phyloP scores from a whole-genome alignment of 1,140 invertebrate genomes.

The Apis laboriosa region DNA sequence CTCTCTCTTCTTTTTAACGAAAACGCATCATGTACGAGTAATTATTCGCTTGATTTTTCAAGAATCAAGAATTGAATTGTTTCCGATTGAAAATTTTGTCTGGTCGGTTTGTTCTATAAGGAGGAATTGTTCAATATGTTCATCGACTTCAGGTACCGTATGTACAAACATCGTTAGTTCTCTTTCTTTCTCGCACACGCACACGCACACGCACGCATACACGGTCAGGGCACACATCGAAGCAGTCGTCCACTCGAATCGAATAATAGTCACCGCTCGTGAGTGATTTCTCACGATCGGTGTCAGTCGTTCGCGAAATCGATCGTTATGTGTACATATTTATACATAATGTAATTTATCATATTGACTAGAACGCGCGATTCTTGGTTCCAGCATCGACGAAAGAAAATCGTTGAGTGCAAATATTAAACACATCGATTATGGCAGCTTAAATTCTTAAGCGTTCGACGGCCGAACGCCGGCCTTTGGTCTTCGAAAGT shows the following conservation, averaged over 20 bases:
- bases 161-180: slow-evolving; percentile 56
- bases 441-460: slow-evolving; percentile 43
- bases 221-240: not conserved
- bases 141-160: slow-evolving; percentile 65
- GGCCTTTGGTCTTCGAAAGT: slow-evolving; percentile 51
- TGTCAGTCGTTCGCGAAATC: slow-evolving; percentile 51
- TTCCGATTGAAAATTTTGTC: not conserved
- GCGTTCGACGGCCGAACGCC: slow-evolving; percentile 32
- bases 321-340: slow-evolving; percentile 53
- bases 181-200: not conserved
- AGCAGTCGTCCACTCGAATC: slow-evolving; percentile 21
- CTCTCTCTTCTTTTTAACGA: not conserved
- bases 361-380: slow-evolving; percentile 61
- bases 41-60: not conserved
- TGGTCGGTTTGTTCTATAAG: slow-evolving; percentile 27
- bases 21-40: not conserved
- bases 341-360: slow-evolving; percentile 51
- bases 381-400: slow-evolving; percentile 63
- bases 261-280: slow-evolving; percentile 1
- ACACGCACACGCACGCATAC: not conserved
- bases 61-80: not conserved
- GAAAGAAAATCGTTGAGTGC: slow-evolving; percentile 57
- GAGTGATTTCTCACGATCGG: not conserved
- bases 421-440: slow-evolving; percentile 59
- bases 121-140: slow-evolving; percentile 57